Evolutionary conservation across 2,888 invertebrate genomes (phyloP).

Genomic region (Caenorhabditis sp.): DNA sequence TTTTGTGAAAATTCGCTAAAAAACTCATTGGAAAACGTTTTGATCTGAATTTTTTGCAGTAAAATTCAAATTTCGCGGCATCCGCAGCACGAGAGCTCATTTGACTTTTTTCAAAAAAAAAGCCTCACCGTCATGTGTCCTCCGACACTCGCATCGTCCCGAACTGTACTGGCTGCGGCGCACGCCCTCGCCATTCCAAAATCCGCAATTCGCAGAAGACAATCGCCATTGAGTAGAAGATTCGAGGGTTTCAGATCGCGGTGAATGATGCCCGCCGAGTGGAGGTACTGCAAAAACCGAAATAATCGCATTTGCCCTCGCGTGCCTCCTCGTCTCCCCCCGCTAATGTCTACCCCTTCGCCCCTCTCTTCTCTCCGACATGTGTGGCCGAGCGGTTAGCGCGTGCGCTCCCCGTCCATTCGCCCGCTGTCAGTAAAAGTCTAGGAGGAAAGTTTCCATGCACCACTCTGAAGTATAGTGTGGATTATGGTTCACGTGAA

Average conservation of each 20-base stretch:
- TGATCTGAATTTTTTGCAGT: too few relatives aligned
- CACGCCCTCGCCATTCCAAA: slow-evolving; percentile 80
- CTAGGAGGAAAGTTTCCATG: slow-evolving; percentile 59
- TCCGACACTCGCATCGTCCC: slow-evolving; percentile 55
- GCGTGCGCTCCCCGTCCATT: slow-evolving; percentile 15
- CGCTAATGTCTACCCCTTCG: too few relatives aligned
- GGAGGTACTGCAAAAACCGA: slow-evolving; percentile 80
- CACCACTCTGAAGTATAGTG: slow-evolving; percentile 61
- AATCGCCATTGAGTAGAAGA: slow-evolving; percentile 81
- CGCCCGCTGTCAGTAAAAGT: slow-evolving; percentile 11
- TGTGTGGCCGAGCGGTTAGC: slow-evolving; percentile 45
- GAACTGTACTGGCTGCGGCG: slow-evolving; percentile 55
- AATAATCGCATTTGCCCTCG: neutral
- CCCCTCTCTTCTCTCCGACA: slow-evolving; percentile 12
- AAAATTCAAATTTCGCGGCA: too few relatives aligned
- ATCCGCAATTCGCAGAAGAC: slow-evolving; percentile 81
- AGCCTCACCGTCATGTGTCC: slow-evolving; percentile 68
- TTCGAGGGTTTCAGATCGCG: slow-evolving; percentile 82
- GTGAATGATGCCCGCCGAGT: slow-evolving; percentile 82
- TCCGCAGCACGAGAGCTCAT: neutral
- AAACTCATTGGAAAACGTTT: too few relatives aligned
- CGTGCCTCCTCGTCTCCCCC: too few relatives aligned
- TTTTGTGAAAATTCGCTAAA: too few relatives aligned
- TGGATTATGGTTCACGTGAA: slow-evolving; percentile 52
- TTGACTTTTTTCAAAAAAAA: slow-evolving; percentile 18